Evolutionary conservation across 2,888 invertebrate species (phyloP), one percentile per base, ranked within the genome.

Genomic region (Crossocerus cetratus): DNA sequence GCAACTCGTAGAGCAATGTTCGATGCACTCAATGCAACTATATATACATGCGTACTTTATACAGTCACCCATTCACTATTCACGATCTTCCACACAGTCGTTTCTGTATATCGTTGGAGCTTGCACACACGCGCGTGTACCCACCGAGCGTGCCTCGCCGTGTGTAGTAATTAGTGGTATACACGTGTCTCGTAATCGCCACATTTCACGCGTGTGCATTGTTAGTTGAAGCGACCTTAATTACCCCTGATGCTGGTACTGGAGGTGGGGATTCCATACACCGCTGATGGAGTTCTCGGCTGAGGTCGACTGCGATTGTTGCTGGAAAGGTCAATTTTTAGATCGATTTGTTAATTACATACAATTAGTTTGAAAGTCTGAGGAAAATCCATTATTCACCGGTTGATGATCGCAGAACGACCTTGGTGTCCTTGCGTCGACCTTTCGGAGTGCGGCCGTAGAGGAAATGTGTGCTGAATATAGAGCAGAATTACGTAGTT

Each of bases 1-100:
- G 81, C 81, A 81, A 79, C 81, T 79, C 74, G 81, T 81, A 81
- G 81, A 81, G 81, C 81, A 72, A 81, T 81, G 81, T 81, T 81
- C 79, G 74, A 71, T 80, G 81, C 81, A 80, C 81, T 72, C 74
- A 77, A 81, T 77, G 77, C 81, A 76, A 76, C 70, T 79, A 76
- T 80, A 78, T 74, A 59, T 69, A 69, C 62, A 59, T 72, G 68
- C 32, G 56, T 54, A 42, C 21, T 65, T 21, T 69, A 55, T 68
- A 76, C 71, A 77, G 71, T 68, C 74, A 72, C 60, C 60, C 64
- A 62, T 74, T 69, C 63, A 69, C 61, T 42, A 54, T 63, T 22
- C 11, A 16, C 54, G 59, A 54, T 63, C 42, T 1, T 53, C 61
- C 73, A 69, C 69, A 77, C 69, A 65, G 63, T 69, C 22, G 23